Evolutionary conservation across 92 coral and sea anemone genomes (phyloP).

Genomic region (Umimayanthus kanabou): DNA sequence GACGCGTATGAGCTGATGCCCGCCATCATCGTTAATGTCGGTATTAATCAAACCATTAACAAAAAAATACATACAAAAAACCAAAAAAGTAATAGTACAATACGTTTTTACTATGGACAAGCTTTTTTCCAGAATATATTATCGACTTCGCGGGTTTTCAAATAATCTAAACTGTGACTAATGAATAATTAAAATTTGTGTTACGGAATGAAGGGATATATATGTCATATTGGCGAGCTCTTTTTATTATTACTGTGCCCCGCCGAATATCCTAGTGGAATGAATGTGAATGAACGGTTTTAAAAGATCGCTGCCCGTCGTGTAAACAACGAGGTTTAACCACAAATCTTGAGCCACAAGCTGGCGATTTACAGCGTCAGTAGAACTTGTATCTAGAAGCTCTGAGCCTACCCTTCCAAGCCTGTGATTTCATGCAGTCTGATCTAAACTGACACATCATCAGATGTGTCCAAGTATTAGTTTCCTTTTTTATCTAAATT

Average conservation of each 20-base stretch:
- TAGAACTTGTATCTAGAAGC: background rate
- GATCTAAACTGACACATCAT: too few species aligned
- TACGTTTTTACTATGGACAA: background rate
- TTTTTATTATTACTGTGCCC: background rate
- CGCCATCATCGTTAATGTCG: background rate
- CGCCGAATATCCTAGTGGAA: background rate
- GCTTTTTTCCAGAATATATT: background rate
- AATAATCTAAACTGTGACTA: too few species aligned
- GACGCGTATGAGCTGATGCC: background rate
- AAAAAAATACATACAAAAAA: too few species aligned
- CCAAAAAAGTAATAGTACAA: too few species aligned
- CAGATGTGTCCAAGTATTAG: too few species aligned
- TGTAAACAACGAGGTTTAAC: background rate
- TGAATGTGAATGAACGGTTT: background rate
- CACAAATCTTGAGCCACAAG: background rate
- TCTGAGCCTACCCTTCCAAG: background rate
- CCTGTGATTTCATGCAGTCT: too few species aligned
- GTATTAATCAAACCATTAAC: background rate
- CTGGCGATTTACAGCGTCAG: too few species aligned
- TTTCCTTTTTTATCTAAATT: background rate
- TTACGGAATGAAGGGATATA: background rate
- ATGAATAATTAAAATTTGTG: background rate
- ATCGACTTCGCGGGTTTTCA: background rate
- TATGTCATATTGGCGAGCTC: background rate
- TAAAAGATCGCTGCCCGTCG: background rate